These are phyloP conservation scores for Pseudeuparius sepicola DNA, from an alignment of 2,888 invertebrate genomes.

Conservation along the genomic window DNA sequence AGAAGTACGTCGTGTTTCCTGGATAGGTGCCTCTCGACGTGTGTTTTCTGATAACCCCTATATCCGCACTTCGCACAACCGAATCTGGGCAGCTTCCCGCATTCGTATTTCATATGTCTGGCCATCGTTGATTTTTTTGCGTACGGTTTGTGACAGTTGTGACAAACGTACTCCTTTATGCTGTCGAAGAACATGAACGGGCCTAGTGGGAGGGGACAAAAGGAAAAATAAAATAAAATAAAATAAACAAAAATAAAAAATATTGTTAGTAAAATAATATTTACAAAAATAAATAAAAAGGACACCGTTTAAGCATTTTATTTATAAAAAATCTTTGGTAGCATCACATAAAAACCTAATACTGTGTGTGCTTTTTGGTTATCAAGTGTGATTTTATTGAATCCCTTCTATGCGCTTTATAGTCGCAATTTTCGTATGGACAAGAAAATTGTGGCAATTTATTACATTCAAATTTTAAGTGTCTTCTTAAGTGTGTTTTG, in stretches of 20 bases:
- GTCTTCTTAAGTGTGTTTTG: too few species aligned
- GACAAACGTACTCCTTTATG: constrained; percentile 24
- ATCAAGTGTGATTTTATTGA: too few species aligned
- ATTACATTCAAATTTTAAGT: too few species aligned
- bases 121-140: constrained; percentile 27
- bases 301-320: too few species aligned
- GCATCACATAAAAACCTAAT: too few species aligned
- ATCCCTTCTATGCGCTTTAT: too few species aligned
- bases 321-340: too few species aligned
- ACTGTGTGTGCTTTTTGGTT: too few species aligned
- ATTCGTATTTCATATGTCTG: constrained; percentile 32
- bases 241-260: constrained; percentile 1
- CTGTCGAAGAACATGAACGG: constrained; percentile 23
- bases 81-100: constrained; percentile 32
- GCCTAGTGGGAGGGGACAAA: background rate
- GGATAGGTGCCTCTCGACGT: constrained; percentile 31
- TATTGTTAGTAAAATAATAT: background rate
- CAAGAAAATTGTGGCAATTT: too few species aligned
- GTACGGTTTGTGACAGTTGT: constrained; percentile 26
- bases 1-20: constrained; percentile 29
- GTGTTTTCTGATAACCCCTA: constrained; percentile 31
- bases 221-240: background rate
- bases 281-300: background rate
- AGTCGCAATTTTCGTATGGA: too few species aligned
- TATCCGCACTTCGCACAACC: constrained; percentile 31